Evolutionary conservation across 92 coral and sea anemone species (phyloP).

Genomic region (Parazoanthus darwini): DNA sequence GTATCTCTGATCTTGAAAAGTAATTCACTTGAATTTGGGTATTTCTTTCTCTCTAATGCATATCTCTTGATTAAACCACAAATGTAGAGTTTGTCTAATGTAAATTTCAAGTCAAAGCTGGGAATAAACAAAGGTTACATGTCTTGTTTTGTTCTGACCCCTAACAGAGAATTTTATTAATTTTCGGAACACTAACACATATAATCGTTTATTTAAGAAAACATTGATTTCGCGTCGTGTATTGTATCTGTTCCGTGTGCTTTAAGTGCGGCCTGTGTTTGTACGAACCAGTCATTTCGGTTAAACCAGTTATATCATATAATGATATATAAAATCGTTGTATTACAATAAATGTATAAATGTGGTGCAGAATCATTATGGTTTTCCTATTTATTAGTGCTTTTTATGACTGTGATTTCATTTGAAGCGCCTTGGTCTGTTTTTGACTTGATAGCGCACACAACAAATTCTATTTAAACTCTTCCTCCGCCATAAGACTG

Average conservation of each 20-base stretch:
- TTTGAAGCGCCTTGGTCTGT: not conserved
- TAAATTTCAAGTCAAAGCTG: conserved; percentile 1
- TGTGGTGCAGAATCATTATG: not conserved
- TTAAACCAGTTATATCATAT: not conserved
- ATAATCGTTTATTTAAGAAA: conserved; percentile 5
- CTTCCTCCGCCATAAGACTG: not conserved
- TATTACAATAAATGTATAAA: not conserved
- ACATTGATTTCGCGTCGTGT: not conserved
- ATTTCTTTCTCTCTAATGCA: not conserved
- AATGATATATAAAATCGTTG: not conserved
- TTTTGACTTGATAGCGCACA: not conserved
- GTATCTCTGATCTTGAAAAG: not conserved
- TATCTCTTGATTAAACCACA: conserved; percentile 25
- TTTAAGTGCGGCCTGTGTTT: not conserved
- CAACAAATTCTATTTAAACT: not conserved
- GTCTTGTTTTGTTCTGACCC: conserved; percentile 23
- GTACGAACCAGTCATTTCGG: not conserved
- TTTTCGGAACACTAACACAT: conserved; percentile 21
- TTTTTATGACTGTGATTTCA: not conserved
- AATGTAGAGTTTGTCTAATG: conserved; percentile 6
- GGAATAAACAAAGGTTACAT: conserved; percentile 23
- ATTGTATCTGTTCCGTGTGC: not conserved
- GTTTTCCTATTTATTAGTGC: not conserved
- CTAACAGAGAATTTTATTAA: conserved; percentile 27
- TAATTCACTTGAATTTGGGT: not conserved